Percentiles rank a stretch among this genome's conserved stretches.
Evolutionary conservation across 2,113 vertebrate genomes (phyloP).

Genomic region (Myrmecophaga tridactyla): DNA sequence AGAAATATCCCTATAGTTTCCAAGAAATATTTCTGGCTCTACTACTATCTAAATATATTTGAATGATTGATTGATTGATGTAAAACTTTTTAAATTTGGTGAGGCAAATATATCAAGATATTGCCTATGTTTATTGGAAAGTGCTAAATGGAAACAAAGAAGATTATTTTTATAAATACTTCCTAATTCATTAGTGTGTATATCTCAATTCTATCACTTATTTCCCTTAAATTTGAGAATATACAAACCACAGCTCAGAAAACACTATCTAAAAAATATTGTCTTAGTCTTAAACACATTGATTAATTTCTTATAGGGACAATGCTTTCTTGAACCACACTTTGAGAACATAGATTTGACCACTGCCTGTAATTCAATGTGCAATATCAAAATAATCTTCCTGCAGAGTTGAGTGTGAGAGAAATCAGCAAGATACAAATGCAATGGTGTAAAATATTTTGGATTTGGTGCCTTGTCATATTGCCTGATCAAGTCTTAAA

Average conservation of each 20-base stretch:
- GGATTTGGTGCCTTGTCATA: too few species aligned
- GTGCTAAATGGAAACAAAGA: neutral
- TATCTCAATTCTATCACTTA: neutral
- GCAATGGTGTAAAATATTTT: too few species aligned
- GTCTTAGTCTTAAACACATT: neutral
- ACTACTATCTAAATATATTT: neutral
- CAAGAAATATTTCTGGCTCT: neutral
- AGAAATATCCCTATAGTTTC: neutral
- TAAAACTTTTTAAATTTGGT: constrained; percentile 3
- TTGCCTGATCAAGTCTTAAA: too few species aligned
- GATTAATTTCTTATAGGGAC: neutral
- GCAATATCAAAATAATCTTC: neutral
- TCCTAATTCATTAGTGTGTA: neutral
- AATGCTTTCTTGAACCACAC: neutral
- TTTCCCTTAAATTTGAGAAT: neutral
- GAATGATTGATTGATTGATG: neutral
- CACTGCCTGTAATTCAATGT: neutral
- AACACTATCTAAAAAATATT: neutral
- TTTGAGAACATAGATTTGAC: neutral
- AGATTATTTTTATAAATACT: neutral
- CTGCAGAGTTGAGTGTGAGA: neutral
- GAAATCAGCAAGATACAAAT: neutral
- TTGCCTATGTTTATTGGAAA: neutral
- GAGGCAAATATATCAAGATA: neutral
- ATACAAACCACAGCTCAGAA: neutral